Percentiles rank a stretch among this genome's conserved stretches.
phyloP scores from a whole-genome alignment of 2,113 vertebrate genomes.

The Cercocebus atys region DNA sequence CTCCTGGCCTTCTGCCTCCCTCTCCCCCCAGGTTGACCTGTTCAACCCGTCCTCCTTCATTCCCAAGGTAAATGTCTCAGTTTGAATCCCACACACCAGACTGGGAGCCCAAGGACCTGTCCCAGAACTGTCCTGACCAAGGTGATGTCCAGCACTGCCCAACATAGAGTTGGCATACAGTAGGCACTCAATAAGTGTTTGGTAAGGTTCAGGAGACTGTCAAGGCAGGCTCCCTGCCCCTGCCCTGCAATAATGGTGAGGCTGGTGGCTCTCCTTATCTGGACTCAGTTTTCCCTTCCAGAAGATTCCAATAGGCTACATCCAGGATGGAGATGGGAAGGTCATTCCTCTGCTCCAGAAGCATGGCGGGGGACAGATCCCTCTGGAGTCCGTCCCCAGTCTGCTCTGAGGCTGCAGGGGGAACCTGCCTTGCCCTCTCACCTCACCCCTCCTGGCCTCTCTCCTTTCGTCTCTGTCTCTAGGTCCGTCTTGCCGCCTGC shows the following conservation, averaged over 20 bases:
- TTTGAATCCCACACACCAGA: neutral
- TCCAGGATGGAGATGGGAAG: neutral
- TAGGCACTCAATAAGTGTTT: neutral
- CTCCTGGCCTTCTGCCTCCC: neutral
- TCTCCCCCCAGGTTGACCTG: neutral
- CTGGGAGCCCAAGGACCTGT: neutral
- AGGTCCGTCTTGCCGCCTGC: neutral
- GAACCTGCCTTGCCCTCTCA: too few species aligned
- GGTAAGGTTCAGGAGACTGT: rapidly evolving
- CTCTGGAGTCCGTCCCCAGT: rapidly evolving
- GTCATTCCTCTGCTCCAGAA: too few species aligned
- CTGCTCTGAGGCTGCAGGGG: too few species aligned
- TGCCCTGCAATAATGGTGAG: too few species aligned
- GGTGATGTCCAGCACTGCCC: too few species aligned
- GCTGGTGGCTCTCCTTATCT: neutral
- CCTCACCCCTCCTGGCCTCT: neutral
- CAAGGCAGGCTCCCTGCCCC: neutral
- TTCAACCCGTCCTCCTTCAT: neutral
- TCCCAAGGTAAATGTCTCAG: neutral
- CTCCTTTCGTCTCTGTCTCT: neutral
- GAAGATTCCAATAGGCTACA: neutral
- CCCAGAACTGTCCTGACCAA: neutral
- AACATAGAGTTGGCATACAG: too few species aligned
- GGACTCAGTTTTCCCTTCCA: neutral
- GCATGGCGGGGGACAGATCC: too few species aligned